phyloP scores from a whole-genome alignment of 2,113 vertebrate genomes.

The Oryctolagus cuniculus region DNA sequence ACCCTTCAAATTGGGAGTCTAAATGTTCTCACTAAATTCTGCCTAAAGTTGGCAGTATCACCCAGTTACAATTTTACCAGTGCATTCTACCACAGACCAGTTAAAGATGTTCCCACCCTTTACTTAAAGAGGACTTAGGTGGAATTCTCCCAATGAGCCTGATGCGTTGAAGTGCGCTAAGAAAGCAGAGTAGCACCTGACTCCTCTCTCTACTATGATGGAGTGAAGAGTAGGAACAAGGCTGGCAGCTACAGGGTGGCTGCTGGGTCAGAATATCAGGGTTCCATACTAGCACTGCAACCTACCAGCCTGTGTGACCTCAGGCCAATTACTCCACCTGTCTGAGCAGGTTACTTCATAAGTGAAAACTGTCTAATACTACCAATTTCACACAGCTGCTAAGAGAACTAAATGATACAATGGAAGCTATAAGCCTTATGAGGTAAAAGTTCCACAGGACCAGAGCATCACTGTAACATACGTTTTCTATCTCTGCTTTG shows the following conservation, averaged over 20 bases:
- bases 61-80: not conserved
- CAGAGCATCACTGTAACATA: not conserved
- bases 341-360: not conserved
- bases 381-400: slow-evolving; percentile 14
- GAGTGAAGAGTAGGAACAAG: not conserved
- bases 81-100: slow-evolving; percentile 28
- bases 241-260: not conserved
- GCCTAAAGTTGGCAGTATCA: not conserved
- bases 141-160: not conserved
- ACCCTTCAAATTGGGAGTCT: slow-evolving; percentile 38
- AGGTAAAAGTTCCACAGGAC: not conserved
- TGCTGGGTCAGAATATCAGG: not conserved
- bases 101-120: slow-evolving; percentile 22
- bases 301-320: not conserved
- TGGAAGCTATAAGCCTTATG: not conserved
- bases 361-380: not conserved
- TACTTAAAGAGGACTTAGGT: slow-evolving; percentile 9
- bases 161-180: not conserved
- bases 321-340: not conserved
- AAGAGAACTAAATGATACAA: slow-evolving; percentile 40
- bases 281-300: not conserved
- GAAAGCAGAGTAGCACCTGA: not conserved
- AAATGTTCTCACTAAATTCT: not conserved
- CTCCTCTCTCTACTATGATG: not conserved
- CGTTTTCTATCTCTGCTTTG: not conserved